Conservation (phyloP, 2,888 invertebrate genomes). For the Drosophila silvestris region DNA sequence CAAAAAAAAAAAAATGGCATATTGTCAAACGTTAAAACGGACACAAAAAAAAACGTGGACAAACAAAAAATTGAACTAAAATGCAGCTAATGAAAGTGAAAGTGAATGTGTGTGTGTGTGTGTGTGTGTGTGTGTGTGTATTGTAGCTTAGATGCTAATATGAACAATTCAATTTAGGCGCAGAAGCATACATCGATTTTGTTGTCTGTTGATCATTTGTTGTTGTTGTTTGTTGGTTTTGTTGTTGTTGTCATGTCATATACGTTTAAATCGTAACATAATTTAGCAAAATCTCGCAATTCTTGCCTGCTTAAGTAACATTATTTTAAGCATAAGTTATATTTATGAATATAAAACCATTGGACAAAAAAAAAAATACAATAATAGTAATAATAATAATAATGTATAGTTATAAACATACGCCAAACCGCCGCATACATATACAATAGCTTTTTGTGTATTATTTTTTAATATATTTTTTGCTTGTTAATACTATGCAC, state of each 20-base stretch:
- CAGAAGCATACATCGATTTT: constrained; percentile 32
- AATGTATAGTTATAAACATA: constrained; percentile 37
- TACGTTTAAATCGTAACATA: constrained; percentile 12
- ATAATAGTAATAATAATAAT: constrained; percentile 11
- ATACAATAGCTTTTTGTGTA: constrained; percentile 38
- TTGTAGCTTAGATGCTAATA: constrained; percentile 40
- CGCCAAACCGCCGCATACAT: constrained; percentile 39
- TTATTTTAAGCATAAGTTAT: constrained; percentile 27
- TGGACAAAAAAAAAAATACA: constrained; percentile 33
- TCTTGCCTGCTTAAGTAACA: constrained; percentile 50
- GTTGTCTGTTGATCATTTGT: constrained; percentile 25
- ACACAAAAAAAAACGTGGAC: constrained; percentile 2
- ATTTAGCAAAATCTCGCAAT: constrained; percentile 19
- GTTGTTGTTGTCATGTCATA: constrained; percentile 35
- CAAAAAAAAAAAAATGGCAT: constrained; percentile 6
- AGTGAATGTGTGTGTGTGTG: constrained; percentile 15
- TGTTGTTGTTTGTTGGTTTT: constrained; percentile 31
- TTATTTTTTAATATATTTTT: constrained; percentile 1
- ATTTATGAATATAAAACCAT: constrained; percentile 38
- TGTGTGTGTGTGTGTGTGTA: constrained; percentile 28
- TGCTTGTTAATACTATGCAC: constrained; percentile 59
- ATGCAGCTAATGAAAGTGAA: constrained; percentile 49
- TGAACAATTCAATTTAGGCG: constrained; percentile 49
- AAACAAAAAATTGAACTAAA: constrained; percentile 57
- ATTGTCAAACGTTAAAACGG: constrained; percentile 10